Base-by-base conservation (phyloP, 2,797 vertebrate species). In the Sardinella longiceps region DNA sequence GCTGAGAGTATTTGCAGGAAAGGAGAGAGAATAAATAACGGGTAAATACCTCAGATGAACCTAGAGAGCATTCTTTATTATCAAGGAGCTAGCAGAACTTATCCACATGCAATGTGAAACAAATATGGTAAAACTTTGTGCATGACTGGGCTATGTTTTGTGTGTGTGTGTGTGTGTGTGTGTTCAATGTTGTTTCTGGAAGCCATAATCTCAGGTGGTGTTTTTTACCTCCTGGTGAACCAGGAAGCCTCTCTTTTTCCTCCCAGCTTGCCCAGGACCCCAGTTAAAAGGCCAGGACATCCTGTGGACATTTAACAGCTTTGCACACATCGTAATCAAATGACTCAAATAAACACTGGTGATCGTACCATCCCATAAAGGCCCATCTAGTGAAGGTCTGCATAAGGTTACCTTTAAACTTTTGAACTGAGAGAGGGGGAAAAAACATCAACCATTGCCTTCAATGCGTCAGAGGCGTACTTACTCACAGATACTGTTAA, bases 221-320 rank as follows among this genome's bases (percentile, higher is more conserved):
- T 89, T 88, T 80, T 80, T 84, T 89, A 87, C 92, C 89, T 90
- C 37, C 46, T 91, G 88, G 88, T 88, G 25, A 91, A 92, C 89
- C 91, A 91, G 92, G 92, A 93, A 93, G 89, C 89, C 89, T 91
- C 92, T 86, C 87, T 86, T 81, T 89, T 87, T 88, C 82, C 84
- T 87, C 88, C 84, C 81, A 90, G 90, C 91, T 90, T 93, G 85
- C 89, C 90, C 88, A 85, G 93, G 91, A 92, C 89, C 84, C 91
- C 93, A 91, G 92, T 94, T 93, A 95, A 94, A 93, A 90, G 53
- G 84, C 80, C 90, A 93, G 91, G 91, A 92, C 93, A 92, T 94
- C 93, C 92, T 94, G 92, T 84, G 86, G 92, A 90, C 92, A 90
- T 90, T 93, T 94, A 94, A 93, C 91, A 91, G 92, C 92, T 92